Evolutionary conservation across 2,888 invertebrate genomes (phyloP), one percentile per base, ranked within the genome.

Genomic region (Rotaria socialis): DNA sequence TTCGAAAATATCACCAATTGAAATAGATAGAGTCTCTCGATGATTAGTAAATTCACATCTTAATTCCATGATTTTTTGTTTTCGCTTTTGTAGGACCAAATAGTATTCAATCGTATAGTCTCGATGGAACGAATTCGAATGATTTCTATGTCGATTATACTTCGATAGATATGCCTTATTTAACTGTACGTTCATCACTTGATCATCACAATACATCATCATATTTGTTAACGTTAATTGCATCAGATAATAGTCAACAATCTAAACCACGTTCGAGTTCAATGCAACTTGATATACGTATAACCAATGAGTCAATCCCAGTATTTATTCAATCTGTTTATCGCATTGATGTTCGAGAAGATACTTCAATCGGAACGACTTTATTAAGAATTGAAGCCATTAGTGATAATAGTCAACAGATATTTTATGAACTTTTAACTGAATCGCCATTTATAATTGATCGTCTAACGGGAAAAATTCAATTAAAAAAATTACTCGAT

Each of bases 351-450:
- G 24, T 80, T 4, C 43, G n/a, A 10, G 80, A 80, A 47, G 80
- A 80, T 80, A 11, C 14, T 10, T 14, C 24, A 10, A 47, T 80
- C 3, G 47, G 47, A 24, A 47, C 80, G 11, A 80, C 8, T 80
- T 14, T 80, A 80, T n/a, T 80, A 10, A 80, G n/a, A 80, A n/a
- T 80, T 16, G 47, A 86, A 43, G 95, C 95, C 0, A 93, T 92
- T 2, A 96, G 96, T 89, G 92, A 92, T 87, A 92, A 92, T 87
- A 92, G 91, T 87, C 94, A 94, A 0, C 93, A 93, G 86, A 92
- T 96, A 4, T 90, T 93, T 67, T 96, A 95, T 89, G 93, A 93
- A 0, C 89, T 96, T n/a, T n/a, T 47, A 80, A 47, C 24, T 47
- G 22, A 80, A n/a, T 80, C 47, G 14, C 80, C 80, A 47, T 87